Evolutionary conservation across 1,140 invertebrate genomes (phyloP).

Genomic region (Saccostrea echinata): DNA sequence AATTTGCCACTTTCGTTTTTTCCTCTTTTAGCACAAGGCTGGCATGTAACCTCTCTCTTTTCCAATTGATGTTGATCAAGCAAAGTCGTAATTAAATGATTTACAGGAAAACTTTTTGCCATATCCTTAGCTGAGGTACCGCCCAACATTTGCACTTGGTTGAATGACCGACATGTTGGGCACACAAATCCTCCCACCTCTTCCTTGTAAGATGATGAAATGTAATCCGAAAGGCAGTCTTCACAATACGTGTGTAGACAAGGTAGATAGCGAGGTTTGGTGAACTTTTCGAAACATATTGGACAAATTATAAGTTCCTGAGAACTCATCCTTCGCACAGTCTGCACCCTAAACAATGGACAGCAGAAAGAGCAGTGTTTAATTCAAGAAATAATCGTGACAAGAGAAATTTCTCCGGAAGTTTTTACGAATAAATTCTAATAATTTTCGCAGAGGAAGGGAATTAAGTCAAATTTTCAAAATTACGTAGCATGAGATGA

Average conservation of each 20-base stretch:
- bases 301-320: constrained; percentile 48
- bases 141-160: background rate
- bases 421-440: too few species aligned
- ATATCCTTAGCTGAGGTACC: background rate
- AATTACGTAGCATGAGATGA: too few species aligned
- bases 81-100: background rate
- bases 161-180: background rate
- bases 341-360: too few species aligned
- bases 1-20: background rate
- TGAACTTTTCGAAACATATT: constrained; percentile 61
- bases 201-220: constrained; percentile 24
- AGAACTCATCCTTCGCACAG: background rate
- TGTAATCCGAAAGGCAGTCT: constrained; percentile 58
- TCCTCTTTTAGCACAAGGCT: constrained; percentile 26
- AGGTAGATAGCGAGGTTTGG: constrained; percentile 64
- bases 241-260: constrained; percentile 70
- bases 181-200: background rate
- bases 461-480: too few species aligned
- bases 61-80: background rate
- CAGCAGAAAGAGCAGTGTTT: too few species aligned
- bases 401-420: too few species aligned
- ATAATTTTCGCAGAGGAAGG: too few species aligned
- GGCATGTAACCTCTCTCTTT: background rate
- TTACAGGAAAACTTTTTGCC: background rate
- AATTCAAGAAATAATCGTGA: too few species aligned